Evolutionary conservation across 2,797 vertebrate species (phyloP), one percentile per base, ranked within the genome.

Genomic region (Danio albolineatus): DNA sequence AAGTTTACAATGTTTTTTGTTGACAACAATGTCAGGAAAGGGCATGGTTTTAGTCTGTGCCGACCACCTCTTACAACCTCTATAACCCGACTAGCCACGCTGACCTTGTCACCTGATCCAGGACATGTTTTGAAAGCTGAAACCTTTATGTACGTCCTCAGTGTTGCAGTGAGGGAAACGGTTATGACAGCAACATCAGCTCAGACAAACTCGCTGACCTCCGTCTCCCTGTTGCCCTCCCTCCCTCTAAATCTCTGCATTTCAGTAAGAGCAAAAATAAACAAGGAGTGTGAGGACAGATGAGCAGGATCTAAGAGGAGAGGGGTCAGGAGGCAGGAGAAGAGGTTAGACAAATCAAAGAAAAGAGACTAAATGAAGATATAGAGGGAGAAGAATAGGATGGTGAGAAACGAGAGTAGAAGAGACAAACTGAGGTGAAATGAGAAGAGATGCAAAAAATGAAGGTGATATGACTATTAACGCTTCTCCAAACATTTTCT

Each of bases 201-300:
- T 49, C 76, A 83, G 83, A 86, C 79, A 57, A 83, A 83, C 81
- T 80, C 73, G 2, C 79, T 77, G 81, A 86, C 81, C 85, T 80
- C 62, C 19, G 14, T 21, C 69, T 65, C 69, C 57, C 57, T 70
- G 41, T 48, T 70, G 46, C 49, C 60, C 71, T 38, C 62, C 62
- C 61, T 65, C 62, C 38, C 66, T 64, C 60, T 57, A 65, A 14
- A 73, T 78, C 43, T 78, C 36, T 85, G 76, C 46, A 57, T 64
- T 79, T 75, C 56, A 78, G 53, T 41, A 43, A 46, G 71, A 67
- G 6, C 44, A 69, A 44, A 64, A 21, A 79, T 83, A 78, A 82
- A 75, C 79, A 81, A 79, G 56, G 36, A 36, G 72, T 48, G 44
- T 69, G 43, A 44, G 28, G 49, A 28, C 51, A 56, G 51, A 72